Base-by-base conservation (phyloP, 2,888 invertebrate species). In the Caenorhabditis sp. region DNA sequence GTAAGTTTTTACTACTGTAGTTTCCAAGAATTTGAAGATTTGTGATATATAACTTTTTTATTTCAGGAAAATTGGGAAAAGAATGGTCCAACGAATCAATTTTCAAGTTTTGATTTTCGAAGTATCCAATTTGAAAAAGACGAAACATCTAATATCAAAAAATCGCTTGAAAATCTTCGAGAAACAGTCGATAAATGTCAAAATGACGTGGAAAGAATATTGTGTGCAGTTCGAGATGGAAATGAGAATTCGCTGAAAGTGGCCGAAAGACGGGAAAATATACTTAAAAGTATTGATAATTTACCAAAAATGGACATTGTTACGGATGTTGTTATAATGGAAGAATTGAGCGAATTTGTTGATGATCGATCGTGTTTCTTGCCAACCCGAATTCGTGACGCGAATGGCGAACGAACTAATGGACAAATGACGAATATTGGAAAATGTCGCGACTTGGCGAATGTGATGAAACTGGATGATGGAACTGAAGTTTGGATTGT, bases 211-310 rank as follows among this genome's bases (percentile, higher is more conserved):
- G 61, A 63, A 19, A 63, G 49, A 23, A 53, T 77, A 21, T 36
- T 77, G 24, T 19, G 43, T 10, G 58, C 67, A 1, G 57, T 77
- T 10, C 57, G 57, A 23, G 23, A 62, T 4, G 77, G 66, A 17
- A 70, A 75, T 65, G 65, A 66, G n/a, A 73, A 58, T 51, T 66
- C 61, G 3, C 63, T 68, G 62, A 17, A 58, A 0, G 73, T 77
- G 0, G 49, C 65, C 10, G 55, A 67, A 53, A 68, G 74, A 27
- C 23, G 70, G 24, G 54, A 66, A 5, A 27, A 12, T 12, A 67
- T 73, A 2, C 31, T 77, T 49, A 36, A 69, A 1, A 67, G 58
- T 51, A 12, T 66, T 58, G 50, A 53, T 19, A 51, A 60, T 58
- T 37, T 37, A 31, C 64, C 62, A 21, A 26, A 60, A 19, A 63